phyloP scores from a whole-genome alignment of 2,113 vertebrate species.

The Gymnorhina tibicen region DNA sequence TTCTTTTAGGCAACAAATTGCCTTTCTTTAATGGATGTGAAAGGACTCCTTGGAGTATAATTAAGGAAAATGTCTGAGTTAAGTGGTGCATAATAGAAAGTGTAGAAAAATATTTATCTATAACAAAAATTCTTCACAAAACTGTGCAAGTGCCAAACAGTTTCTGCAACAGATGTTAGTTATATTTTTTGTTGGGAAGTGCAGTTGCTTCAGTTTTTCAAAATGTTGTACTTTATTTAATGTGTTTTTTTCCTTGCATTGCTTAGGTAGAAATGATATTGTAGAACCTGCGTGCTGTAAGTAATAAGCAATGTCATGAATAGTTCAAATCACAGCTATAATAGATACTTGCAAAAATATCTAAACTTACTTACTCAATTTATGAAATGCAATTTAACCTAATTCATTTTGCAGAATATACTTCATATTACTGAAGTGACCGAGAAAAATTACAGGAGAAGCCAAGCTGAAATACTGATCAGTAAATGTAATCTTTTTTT shows the following conservation, averaged over 20 bases:
- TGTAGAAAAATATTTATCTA: slow-evolving; percentile 47
- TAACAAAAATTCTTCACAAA: slow-evolving; percentile 34
- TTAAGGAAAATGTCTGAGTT: neutral
- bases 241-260: neutral
- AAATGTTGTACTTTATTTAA: neutral
- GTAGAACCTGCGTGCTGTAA: neutral
- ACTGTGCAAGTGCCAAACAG: slow-evolving; percentile 56
- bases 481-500: slow-evolving; percentile 17
- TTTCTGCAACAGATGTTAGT: slow-evolving; percentile 71
- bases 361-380: slow-evolving; percentile 2
- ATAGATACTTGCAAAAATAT: neutral
- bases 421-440: slow-evolving; percentile 43
- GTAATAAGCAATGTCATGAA: neutral
- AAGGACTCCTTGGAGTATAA: neutral
- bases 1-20: slow-evolving; percentile 2
- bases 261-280: neutral
- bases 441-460: slow-evolving; percentile 26
- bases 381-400: slow-evolving; percentile 38
- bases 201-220: slow-evolving; percentile 46
- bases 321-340: slow-evolving; percentile 1
- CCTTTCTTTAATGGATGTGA: neutral
- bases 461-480: slow-evolving; percentile 18
- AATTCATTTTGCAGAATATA: slow-evolving; percentile 49
- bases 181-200: slow-evolving; percentile 50
- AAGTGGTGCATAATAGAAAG: slow-evolving; percentile 1